Percentiles rank a stretch among this genome's conserved stretches.
These are phyloP conservation scores for Menidia menidia DNA, from an alignment of 2,797 vertebrate species.

Conservation along the genomic window DNA sequence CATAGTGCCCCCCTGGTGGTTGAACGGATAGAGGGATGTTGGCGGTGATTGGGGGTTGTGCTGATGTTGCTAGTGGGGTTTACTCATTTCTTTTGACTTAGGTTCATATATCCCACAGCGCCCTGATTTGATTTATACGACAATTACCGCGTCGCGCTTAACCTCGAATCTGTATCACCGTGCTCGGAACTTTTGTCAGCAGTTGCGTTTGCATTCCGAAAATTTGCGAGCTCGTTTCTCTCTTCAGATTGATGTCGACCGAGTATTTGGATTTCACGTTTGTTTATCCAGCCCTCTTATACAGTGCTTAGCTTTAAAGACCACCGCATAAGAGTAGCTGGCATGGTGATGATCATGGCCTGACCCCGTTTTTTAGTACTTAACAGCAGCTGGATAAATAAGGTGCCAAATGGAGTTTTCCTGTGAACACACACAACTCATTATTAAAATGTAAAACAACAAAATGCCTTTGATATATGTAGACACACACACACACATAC, in stretches of 20 bases:
- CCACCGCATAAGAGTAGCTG: constrained; percentile 37
- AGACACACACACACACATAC: no score
- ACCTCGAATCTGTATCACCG: constrained; percentile 6
- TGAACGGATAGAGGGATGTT: constrained; percentile 68
- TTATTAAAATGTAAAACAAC: neutral
- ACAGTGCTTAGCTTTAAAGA: constrained; percentile 47
- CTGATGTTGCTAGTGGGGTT: constrained; percentile 69
- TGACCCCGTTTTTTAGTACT: constrained; percentile 43
- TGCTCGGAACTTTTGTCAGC: constrained; percentile 23
- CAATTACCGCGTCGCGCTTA: constrained; percentile 34
- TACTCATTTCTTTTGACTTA: constrained; percentile 56
- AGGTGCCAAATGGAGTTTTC: constrained; percentile 2
- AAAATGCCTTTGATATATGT: neutral
- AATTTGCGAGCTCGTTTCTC: constrained; percentile 4
- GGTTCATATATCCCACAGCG: constrained; percentile 50
- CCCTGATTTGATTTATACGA: constrained; percentile 50
- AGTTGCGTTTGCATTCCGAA: constrained; percentile 18
- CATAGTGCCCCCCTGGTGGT: constrained; percentile 62
- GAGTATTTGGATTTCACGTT: constrained; percentile 24
- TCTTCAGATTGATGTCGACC: constrained; percentile 13
- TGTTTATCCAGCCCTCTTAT: constrained; percentile 59
- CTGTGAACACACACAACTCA: constrained; percentile 17
- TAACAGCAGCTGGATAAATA: neutral
- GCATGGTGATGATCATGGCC: constrained; percentile 30
- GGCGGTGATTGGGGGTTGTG: constrained; percentile 60